Conservation (phyloP, 2,888 invertebrate species). For the Lithosia quadra region DNA sequence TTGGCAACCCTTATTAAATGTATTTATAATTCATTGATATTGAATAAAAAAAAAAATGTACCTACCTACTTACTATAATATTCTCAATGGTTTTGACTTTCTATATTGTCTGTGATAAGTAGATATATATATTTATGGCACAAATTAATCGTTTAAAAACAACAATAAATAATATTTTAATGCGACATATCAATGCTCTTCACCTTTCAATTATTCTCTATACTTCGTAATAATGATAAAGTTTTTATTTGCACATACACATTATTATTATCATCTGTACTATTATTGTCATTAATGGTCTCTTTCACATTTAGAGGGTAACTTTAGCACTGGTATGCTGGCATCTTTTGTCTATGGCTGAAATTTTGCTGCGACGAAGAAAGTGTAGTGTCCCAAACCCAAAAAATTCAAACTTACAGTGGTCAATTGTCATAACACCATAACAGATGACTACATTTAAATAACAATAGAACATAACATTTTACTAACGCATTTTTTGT, state of each 20-base stretch:
- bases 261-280: neutral
- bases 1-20: neutral
- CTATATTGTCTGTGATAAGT: neutral
- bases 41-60: neutral
- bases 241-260: neutral
- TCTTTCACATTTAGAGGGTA: neutral
- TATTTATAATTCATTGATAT: neutral
- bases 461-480: conserved; percentile 15
- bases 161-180: conserved; percentile 1
- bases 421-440: neutral
- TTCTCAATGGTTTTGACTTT: neutral
- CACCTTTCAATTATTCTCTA: neutral
- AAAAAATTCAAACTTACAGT: no score
- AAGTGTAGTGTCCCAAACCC: no score
- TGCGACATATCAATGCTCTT: neutral
- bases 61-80: no score
- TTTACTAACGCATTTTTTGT: conserved; percentile 7
- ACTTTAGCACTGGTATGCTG: neutral
- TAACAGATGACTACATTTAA: neutral
- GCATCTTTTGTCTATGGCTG: neutral
- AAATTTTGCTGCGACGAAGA: no score
- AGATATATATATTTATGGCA: neutral
- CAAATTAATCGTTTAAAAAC: neutral
- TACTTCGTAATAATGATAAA: neutral
- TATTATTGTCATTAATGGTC: neutral